A percentile compares a stretch with the other conserved stretches of the same genome.
Conservation (phyloP, 2,797 vertebrate species). For the Scolopax rusticola region DNA sequence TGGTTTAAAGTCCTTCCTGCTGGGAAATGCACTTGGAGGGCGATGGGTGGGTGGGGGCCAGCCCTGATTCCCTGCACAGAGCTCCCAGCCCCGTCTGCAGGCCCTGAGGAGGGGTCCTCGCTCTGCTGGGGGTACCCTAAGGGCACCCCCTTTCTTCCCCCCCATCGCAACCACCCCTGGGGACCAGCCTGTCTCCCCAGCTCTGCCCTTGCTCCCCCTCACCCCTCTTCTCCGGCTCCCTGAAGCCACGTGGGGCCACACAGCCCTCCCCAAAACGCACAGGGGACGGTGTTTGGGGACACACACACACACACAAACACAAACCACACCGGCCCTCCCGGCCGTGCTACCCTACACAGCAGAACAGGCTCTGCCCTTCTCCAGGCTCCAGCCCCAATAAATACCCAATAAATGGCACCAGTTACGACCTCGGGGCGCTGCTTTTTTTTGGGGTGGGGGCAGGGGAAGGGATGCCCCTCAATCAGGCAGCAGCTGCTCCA, state of each 20-base stretch:
- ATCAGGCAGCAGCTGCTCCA: constrained; percentile 85
- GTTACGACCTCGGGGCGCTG: neutral
- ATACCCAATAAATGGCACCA: neutral
- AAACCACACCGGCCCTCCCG: neutral
- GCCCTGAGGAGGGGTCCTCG: rapidly evolving
- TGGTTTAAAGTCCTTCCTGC: neutral
- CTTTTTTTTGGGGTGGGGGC: too few relatives aligned
- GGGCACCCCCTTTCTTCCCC: neutral
- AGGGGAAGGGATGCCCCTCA: constrained; percentile 12
- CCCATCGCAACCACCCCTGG: neutral
- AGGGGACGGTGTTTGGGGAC: neutral
- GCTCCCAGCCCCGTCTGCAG: neutral
- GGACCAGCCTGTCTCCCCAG: neutral
- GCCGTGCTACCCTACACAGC: constrained; percentile 12
- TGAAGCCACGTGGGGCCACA: rapidly evolving
- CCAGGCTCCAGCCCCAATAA: neutral
- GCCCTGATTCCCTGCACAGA: neutral
- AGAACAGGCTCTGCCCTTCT: neutral
- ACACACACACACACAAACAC: neutral
- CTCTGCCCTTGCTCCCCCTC: neutral
- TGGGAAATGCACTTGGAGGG: neutral
- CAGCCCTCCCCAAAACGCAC: neutral
- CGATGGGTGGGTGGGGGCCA: rapidly evolving
- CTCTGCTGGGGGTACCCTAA: neutral
- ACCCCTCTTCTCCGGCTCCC: neutral